Percentiles rank a stretch among this genome's conserved stretches.
phyloP scores from a whole-genome alignment of 2,888 invertebrate genomes.

The Coelinius sp. region DNA sequence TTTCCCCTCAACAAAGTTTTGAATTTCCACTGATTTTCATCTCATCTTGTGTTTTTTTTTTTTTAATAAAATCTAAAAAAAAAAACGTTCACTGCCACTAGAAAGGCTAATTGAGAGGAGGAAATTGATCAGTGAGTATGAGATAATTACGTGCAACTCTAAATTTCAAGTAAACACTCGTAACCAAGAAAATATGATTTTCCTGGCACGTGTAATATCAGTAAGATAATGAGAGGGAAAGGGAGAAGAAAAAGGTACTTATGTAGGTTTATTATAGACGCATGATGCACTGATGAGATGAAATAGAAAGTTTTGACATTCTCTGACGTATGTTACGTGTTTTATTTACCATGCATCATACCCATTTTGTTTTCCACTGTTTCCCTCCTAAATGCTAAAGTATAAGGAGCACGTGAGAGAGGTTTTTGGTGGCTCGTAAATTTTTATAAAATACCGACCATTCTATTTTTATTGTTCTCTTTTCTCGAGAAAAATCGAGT shows the following conservation, averaged over 20 bases:
- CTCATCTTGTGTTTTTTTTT: too few relatives aligned
- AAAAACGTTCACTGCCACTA: background rate
- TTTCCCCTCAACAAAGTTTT: background rate
- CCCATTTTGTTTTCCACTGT: background rate
- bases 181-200: slow-evolving; percentile 13
- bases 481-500: background rate
- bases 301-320: slow-evolving; percentile 32
- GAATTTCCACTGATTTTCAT: background rate
- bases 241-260: slow-evolving; percentile 20
- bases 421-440: background rate
- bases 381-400: too few relatives aligned
- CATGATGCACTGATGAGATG: slow-evolving; percentile 23
- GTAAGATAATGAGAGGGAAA: slow-evolving; percentile 23
- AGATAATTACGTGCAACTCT: background rate
- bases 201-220: slow-evolving; percentile 11
- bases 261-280: slow-evolving; percentile 31
- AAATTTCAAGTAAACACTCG: background rate
- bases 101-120: background rate
- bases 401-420: too few relatives aligned
- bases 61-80: background rate
- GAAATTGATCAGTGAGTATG: background rate
- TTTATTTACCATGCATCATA: slow-evolving; percentile 20
- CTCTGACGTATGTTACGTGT: slow-evolving; percentile 21
- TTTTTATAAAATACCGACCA: background rate
- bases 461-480: background rate